A percentile compares a stretch with the other conserved stretches of the same genome.
phyloP scores from a whole-genome alignment of 2,888 invertebrate species.

The Agriopis marginaria region DNA sequence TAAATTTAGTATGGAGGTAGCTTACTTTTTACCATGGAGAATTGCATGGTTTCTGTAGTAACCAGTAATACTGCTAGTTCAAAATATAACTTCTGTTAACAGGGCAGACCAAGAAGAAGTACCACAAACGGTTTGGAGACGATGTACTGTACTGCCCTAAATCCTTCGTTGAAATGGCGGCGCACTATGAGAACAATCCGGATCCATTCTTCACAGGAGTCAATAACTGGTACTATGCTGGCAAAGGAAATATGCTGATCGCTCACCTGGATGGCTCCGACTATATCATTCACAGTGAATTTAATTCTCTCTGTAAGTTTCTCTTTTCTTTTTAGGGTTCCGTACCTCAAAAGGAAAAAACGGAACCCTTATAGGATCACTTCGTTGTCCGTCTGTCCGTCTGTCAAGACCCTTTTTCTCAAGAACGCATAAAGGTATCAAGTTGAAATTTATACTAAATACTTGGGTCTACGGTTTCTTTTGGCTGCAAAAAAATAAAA shows the following conservation, averaged over 20 bases:
- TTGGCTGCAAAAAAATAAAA: too few relatives aligned
- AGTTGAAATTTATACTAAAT: too few relatives aligned
- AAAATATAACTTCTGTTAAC: not conserved
- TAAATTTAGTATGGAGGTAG: not conserved
- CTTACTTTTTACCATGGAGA: not conserved
- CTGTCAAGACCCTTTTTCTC: too few relatives aligned
- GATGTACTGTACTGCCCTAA: constrained; percentile 72
- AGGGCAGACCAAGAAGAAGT: constrained; percentile 13
- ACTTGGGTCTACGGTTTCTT: too few relatives aligned
- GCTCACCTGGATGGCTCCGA: constrained; percentile 62
- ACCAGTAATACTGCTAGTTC: too few relatives aligned
- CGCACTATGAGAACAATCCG: constrained; percentile 69
- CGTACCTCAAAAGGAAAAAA: too few relatives aligned
- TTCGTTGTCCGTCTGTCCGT: too few relatives aligned
- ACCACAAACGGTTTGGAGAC: constrained; percentile 63
- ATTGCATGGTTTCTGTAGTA: too few relatives aligned
- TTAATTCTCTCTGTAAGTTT: constrained; percentile 73
- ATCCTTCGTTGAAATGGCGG: constrained; percentile 68
- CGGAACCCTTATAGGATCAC: too few relatives aligned
- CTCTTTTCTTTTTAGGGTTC: constrained; percentile 2
- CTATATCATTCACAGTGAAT: constrained; percentile 72
- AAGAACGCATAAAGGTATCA: too few relatives aligned
- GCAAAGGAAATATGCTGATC: constrained; percentile 73
- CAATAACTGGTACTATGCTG: constrained; percentile 82
- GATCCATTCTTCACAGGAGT: constrained; percentile 69